These are phyloP conservation scores for Nannoperca australis DNA, from an alignment of 2,797 vertebrate species.

Conservation along the genomic window DNA sequence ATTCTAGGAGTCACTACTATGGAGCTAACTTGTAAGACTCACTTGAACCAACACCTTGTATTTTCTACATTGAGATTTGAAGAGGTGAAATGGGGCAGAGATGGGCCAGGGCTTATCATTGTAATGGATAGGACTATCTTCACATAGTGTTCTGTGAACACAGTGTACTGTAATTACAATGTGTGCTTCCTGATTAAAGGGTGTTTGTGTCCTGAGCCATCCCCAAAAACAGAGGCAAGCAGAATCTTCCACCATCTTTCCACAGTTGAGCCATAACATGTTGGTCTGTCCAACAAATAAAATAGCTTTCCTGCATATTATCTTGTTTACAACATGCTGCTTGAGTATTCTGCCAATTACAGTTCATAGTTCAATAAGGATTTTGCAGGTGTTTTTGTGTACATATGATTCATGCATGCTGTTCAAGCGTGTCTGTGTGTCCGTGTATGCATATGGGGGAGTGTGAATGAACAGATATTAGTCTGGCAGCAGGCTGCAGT, in stretches of 20 bases:
- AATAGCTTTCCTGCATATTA: neutral
- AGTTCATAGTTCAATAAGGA: conserved; percentile 15
- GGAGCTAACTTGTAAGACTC: neutral
- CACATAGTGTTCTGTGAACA: conserved; percentile 10
- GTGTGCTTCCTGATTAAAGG: conserved; percentile 10
- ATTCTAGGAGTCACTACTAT: neutral
- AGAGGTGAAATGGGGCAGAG: neutral
- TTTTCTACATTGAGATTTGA: neutral
- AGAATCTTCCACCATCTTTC: neutral
- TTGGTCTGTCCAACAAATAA: neutral
- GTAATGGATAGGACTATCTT: neutral
- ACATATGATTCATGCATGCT: conserved; percentile 48
- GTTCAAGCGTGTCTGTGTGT: neutral
- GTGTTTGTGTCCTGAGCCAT: conserved; percentile 9
- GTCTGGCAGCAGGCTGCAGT: conserved; percentile 52
- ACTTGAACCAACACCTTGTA: neutral
- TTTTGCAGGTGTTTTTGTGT: conserved; percentile 42
- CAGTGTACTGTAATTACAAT: conserved; percentile 21
- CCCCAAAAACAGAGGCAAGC: neutral
- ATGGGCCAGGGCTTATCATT: neutral
- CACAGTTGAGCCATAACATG: neutral
- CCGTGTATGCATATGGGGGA: neutral
- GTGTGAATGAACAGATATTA: conserved; percentile 38
- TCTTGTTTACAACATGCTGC: conserved; percentile 17
- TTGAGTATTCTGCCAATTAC: conserved; percentile 17